phyloP scores from a whole-genome alignment of 1,140 invertebrate genomes.

The Bombus superbus region DNA sequence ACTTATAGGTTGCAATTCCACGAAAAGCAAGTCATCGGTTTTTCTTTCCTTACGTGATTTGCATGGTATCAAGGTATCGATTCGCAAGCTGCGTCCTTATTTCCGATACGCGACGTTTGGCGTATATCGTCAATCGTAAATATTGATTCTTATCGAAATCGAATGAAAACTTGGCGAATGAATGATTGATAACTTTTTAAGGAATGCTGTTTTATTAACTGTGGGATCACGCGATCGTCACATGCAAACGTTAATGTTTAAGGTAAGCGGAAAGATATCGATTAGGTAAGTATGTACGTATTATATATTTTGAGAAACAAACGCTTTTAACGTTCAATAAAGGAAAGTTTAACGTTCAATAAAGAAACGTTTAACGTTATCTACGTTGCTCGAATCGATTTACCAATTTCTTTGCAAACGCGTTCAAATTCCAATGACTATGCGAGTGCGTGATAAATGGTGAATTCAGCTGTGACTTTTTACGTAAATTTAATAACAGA shows the following conservation, averaged over 20 bases:
- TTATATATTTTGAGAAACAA: background rate
- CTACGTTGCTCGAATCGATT: no score
- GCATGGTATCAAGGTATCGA: no score
- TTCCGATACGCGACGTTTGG: conserved; percentile 10
- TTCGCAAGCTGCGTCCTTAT: background rate
- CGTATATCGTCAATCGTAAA: background rate
- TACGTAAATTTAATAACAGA: no score
- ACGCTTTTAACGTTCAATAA: background rate
- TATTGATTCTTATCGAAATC: no score
- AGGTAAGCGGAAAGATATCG: background rate
- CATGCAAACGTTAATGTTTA: background rate
- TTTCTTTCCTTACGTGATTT: background rate
- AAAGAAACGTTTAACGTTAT: no score
- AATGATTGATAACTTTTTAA: conserved; percentile 1
- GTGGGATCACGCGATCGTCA: background rate
- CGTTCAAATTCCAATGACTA: no score
- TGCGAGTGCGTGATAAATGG: no score
- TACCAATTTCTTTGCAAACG: no score
- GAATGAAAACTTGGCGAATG: background rate
- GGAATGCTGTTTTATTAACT: background rate
- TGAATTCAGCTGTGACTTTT: no score
- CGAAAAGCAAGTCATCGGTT: background rate
- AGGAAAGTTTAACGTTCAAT: no score
- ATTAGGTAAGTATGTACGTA: background rate
- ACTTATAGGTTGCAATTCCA: no score